Evolutionary conservation across 2,888 invertebrate species (phyloP), one percentile per base, ranked within the genome.

Genomic region (Synergus umbraculus): DNA sequence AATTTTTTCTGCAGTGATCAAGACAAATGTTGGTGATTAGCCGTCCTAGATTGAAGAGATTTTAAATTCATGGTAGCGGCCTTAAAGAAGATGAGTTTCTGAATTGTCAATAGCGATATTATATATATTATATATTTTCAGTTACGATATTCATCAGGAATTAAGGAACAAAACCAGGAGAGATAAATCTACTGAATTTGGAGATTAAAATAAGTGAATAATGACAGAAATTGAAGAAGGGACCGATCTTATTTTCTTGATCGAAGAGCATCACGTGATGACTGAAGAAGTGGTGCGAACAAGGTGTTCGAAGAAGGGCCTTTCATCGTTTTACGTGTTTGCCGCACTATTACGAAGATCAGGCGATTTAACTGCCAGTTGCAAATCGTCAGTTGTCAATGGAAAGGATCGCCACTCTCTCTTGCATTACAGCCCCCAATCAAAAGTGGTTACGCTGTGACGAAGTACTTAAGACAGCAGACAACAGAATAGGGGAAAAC

Each of bases 401-500:
- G 29, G 54, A 29, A 73, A 73, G 73, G 13, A 54, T 54, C 73
- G 54, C n/a, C 73, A 73, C 22, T 22, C 54, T 73, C 73, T 58
- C 10, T 73, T 73, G 29, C n/a, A 73, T 54, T 73, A 49, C 54
- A 54, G 10, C 73, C 73, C n/a, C 0, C 41, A 49, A 73, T 54
- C 73, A 73, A 37, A 73, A 73, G 41, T 54, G n/a, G 73, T 73
- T 54, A 73, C 54, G 54, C n/a, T 37, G 73, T 73, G 73, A 69
- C 73, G 73, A 54, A 73, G 73, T 73, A 73, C 54, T 73, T 54
- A 37, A 54, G 54, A 73, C n/a, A 41, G 37, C 37, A 54, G 73
- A 54, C n/a, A 58, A 73, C 54, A 37, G 73, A 73, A 73, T 73
- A 54, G 37, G 1, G 54, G 37, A 54, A 69, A 58, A 54, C 73